Base-by-base conservation (phyloP, 2,797 vertebrate genomes). In the Scolopax rusticola region DNA sequence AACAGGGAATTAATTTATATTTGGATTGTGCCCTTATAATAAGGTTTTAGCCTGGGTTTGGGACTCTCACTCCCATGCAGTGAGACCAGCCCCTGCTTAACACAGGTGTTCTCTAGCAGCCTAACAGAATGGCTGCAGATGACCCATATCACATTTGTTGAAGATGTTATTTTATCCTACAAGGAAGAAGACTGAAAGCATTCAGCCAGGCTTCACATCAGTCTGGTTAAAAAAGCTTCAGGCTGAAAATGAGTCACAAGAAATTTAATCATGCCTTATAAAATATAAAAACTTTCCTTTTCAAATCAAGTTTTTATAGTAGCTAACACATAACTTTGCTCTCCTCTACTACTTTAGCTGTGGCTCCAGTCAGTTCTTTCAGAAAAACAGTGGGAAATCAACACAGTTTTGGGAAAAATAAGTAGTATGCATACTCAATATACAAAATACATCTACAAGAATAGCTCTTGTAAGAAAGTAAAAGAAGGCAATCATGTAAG, bases 161-260 rank as follows among this genome's bases (percentile, higher is more conserved):
- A 36, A 87, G 59, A 57, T 69, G n/a, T 13, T 92, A 12, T 84
- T 89, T 92, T 69, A 76, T 73, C 47, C 38, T 59, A 8, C 25
- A 47, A 61, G 45, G 24, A 83, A 23, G 20, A 88, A 78, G 57
- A 61, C 61, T 61, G 74, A 87, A 81, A 61, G n/a, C 20, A 61
- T 92, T 84, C 77, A 69, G 36, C 50, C 48, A 84, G 77, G 30
- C 18, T 75, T 81, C 50, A 69, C 30, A 82, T 75, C 38, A 76
- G 12, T n/a, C 50, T 87, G 41, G 43, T 65, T 84, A 25, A 90
- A 94, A 94, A 94, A 89, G 23, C n/a, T 65, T 59, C 67, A 69
- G 78, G 67, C 51, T 90, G 54, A 93, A 95, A 89, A 92, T 87
- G 23, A 87, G 47, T 89, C 71, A 67, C 19, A 67, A 43, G 30